A percentile compares a stretch with the other conserved stretches of the same genome.
Evolutionary conservation across 1,140 invertebrate genomes (phyloP).

Genomic region (Eupristina koningsbergeri): DNA sequence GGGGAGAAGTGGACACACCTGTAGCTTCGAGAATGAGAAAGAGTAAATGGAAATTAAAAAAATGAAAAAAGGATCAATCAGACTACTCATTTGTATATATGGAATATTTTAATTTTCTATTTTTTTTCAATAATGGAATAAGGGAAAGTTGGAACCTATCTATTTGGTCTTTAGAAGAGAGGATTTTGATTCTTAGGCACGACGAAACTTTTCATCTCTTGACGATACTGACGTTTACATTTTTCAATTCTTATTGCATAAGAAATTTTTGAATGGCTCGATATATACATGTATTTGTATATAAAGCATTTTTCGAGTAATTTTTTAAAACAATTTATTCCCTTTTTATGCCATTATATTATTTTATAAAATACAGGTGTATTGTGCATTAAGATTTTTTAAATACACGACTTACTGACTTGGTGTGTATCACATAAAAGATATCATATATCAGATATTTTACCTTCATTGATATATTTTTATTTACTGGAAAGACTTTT

Average conservation of each 20-base stretch:
- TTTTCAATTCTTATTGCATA: background rate
- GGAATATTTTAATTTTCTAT: background rate
- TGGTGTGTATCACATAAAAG: background rate
- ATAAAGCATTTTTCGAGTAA: too few relatives aligned
- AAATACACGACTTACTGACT: slow-evolving; percentile 14
- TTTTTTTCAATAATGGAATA: background rate
- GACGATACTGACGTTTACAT: background rate
- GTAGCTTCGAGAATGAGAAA: background rate
- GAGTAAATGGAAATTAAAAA: background rate
- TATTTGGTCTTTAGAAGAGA: background rate
- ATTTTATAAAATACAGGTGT: background rate
- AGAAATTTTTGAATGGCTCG: background rate
- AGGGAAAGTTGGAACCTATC: background rate
- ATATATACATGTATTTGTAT: background rate
- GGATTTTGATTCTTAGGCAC: slow-evolving; percentile 28
- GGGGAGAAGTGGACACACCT: slow-evolving; percentile 16
- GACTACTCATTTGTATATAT: slow-evolving; percentile 40
- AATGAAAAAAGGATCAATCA: background rate
- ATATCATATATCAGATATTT: background rate
- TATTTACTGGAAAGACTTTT: background rate
- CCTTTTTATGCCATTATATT: background rate
- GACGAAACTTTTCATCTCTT: slow-evolving; percentile 5
- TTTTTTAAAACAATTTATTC: background rate
- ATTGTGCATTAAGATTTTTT: slow-evolving; percentile 1
- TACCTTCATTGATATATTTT: background rate